phyloP scores from a whole-genome alignment of 35 echinoderm and acorn worm species.

The Anneissia japonica region DNA sequence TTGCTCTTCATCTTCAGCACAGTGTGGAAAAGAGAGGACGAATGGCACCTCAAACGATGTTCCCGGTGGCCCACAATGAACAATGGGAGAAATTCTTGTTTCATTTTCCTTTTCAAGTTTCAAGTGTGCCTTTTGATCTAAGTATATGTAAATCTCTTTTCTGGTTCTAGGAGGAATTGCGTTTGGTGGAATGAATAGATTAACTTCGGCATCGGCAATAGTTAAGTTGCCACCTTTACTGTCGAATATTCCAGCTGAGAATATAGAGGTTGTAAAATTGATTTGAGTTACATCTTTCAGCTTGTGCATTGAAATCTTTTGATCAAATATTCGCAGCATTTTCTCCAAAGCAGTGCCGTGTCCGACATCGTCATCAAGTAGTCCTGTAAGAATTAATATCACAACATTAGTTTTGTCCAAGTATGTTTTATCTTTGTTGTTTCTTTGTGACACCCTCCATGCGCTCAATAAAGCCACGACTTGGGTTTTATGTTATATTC shows the following conservation, averaged over 20 bases:
- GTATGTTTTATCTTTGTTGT: too few relatives aligned
- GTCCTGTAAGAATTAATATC: too few relatives aligned
- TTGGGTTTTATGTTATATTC: too few relatives aligned
- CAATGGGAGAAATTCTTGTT: background rate
- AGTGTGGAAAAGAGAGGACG: constrained; percentile 14
- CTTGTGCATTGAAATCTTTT: background rate
- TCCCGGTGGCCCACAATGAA: constrained; percentile 25
- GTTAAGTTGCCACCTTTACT: background rate
- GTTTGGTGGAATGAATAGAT: background rate
- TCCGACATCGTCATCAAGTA: too few relatives aligned
- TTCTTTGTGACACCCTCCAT: too few relatives aligned
- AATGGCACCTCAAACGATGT: background rate
- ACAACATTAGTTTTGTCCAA: too few relatives aligned
- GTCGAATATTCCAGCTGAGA: constrained; percentile 13
- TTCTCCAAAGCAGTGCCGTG: background rate
- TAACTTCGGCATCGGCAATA: background rate
- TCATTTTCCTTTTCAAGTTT: too few relatives aligned
- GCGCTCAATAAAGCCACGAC: too few relatives aligned
- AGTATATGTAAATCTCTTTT: constrained; percentile 6
- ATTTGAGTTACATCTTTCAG: background rate
- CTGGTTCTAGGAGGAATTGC: background rate
- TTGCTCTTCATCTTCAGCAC: constrained; percentile 5
- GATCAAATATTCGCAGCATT: background rate
- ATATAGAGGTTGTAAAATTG: background rate
- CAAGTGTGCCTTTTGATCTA: background rate